Evolutionary conservation across 2,797 vertebrate genomes (phyloP).

Genomic region (Onychomys torridus): DNA sequence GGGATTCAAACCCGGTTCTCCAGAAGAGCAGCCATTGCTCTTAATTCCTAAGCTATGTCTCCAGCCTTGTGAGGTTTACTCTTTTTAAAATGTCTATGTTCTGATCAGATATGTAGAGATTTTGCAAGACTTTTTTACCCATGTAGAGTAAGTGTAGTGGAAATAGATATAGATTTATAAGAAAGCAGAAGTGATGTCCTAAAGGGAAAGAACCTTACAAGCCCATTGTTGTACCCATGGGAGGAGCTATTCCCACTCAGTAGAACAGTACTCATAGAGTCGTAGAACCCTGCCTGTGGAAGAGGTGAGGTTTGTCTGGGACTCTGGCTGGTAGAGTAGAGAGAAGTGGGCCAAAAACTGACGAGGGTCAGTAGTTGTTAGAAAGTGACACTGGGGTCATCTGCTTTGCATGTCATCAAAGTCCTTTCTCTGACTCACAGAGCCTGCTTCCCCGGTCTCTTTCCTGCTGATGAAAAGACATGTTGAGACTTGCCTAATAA

Average conservation of each 20-base stretch:
- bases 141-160: not conserved
- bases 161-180: not conserved
- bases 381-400: not conserved
- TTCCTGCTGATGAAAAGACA: constrained; percentile 53
- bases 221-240: not conserved
- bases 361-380: not conserved
- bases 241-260: not conserved
- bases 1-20: not conserved
- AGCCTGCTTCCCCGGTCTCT: constrained; percentile 6
- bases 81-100: not conserved
- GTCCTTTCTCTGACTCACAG: constrained; percentile 18
- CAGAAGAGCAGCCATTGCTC: not conserved
- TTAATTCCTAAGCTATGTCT: not conserved
- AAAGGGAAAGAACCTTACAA: not conserved
- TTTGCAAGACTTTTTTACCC: not conserved
- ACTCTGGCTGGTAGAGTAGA: not conserved
- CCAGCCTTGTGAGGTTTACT: not conserved
- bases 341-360: not conserved
- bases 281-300: not conserved
- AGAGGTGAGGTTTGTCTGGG: not conserved
- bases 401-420: not conserved
- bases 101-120: not conserved
- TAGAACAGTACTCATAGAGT: not conserved
- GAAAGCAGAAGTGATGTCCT: not conserved
- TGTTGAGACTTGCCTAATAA: constrained; percentile 76